phyloP scores from a whole-genome alignment of 2,888 invertebrate genomes.

The Sclerodermus sp. region DNA sequence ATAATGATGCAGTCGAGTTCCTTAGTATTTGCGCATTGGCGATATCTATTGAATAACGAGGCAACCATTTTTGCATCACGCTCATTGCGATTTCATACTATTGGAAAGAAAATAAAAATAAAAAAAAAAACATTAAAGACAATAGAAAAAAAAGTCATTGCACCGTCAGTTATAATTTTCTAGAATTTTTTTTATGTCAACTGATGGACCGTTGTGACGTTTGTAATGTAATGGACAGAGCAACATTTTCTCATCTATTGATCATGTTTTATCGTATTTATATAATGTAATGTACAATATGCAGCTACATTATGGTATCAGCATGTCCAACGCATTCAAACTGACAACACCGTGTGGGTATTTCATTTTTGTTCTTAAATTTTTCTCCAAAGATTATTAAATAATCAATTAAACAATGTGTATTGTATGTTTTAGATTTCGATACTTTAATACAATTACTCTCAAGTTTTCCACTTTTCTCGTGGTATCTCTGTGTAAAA shows the following conservation, averaged over 20 bases:
- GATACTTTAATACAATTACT: constrained; percentile 50
- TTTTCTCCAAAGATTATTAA: constrained; percentile 34
- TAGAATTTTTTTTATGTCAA: constrained; percentile 23
- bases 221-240: constrained; percentile 45
- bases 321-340: constrained; percentile 49
- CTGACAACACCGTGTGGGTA: constrained; percentile 43
- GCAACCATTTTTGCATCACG: constrained; percentile 15
- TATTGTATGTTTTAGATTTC: constrained; percentile 45
- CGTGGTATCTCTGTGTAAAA: constrained; percentile 52
- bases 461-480: constrained; percentile 43
- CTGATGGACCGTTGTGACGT: constrained; percentile 31
- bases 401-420: constrained; percentile 32
- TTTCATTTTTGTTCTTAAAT: constrained; percentile 22
- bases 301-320: constrained; percentile 51
- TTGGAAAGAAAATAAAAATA: constrained; percentile 24
- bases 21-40: constrained; percentile 17
- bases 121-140: constrained; percentile 32
- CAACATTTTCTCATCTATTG: constrained; percentile 43
- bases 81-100: constrained; percentile 15
- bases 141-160: constrained; percentile 36
- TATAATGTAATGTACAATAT: constrained; percentile 54
- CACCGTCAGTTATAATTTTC: constrained; percentile 31
- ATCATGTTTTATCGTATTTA: constrained; percentile 51
- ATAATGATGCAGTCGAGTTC: constrained; percentile 19
- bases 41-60: constrained; percentile 20